Conservation (phyloP, 2,888 invertebrate genomes). For the Oligia fasciuncula region DNA sequence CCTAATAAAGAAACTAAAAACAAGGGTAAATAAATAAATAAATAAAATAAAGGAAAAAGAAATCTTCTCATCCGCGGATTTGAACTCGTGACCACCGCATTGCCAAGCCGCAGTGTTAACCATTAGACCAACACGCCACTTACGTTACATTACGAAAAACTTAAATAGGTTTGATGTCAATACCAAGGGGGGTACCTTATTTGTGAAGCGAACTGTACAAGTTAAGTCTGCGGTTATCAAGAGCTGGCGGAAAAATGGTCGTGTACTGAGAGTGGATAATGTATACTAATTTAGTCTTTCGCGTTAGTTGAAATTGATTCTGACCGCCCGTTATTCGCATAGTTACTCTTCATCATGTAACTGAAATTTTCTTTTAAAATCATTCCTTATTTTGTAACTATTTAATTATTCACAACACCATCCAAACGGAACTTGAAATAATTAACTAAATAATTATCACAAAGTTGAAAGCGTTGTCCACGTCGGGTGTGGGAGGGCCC, state of each 20-base stretch:
- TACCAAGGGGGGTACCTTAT: too few species aligned
- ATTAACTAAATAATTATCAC: slow-evolving; percentile 49
- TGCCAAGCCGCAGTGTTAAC: too few species aligned
- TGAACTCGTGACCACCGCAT: too few species aligned
- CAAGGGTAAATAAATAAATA: too few species aligned
- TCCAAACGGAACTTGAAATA: slow-evolving; percentile 25
- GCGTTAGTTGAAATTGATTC: neutral
- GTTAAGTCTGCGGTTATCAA: neutral
- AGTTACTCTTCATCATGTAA: neutral
- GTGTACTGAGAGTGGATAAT: neutral
- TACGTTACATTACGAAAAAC: too few species aligned
- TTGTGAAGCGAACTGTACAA: too few species aligned
- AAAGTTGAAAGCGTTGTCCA: slow-evolving; percentile 30
- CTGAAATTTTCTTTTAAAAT: neutral
- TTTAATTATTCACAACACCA: neutral
- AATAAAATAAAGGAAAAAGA: too few species aligned
- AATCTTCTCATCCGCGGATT: too few species aligned
- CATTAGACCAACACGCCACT: too few species aligned
- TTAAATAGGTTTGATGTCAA: too few species aligned
- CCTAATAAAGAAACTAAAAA: too few species aligned
- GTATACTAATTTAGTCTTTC: neutral
- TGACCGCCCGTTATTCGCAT: neutral
- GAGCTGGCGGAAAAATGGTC: neutral
- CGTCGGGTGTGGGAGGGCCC: slow-evolving; percentile 23
- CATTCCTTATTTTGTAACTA: neutral